Conservation (phyloP, 1,140 invertebrate species). For the Drosophila carrolli region DNA sequence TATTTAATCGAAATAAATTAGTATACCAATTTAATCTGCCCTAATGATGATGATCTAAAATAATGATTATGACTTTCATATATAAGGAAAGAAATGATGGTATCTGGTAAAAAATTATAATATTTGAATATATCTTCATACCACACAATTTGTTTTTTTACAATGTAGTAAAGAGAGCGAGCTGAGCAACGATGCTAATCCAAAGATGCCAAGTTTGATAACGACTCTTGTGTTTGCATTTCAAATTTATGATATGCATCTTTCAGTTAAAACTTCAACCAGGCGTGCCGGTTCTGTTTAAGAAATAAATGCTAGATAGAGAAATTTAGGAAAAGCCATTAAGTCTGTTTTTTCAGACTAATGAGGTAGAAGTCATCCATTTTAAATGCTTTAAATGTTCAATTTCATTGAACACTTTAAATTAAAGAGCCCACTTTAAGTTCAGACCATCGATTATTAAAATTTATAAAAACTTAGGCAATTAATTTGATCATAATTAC, state of each 20-base stretch:
- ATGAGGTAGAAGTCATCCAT: background rate
- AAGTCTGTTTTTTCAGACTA: background rate
- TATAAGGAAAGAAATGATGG: too few species aligned
- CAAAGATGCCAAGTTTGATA: slow-evolving; percentile 30
- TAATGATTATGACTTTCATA: too few species aligned
- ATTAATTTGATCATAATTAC: too few species aligned
- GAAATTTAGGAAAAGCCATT: background rate
- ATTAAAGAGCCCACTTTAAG: too few species aligned
- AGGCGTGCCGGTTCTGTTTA: background rate
- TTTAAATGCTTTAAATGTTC: background rate
- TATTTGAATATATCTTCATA: background rate
- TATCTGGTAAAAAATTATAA: too few species aligned
- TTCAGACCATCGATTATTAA: too few species aligned
- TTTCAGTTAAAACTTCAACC: slow-evolving; percentile 28
- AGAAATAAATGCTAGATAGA: background rate
- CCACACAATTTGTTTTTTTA: background rate
- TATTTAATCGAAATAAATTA: too few species aligned
- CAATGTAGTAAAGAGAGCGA: background rate
- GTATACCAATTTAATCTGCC: too few species aligned
- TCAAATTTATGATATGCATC: slow-evolving; percentile 44
- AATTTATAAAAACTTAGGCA: too few species aligned
- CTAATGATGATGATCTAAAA: too few species aligned
- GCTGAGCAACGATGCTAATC: slow-evolving; percentile 17
- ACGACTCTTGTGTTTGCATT: slow-evolving; percentile 33
- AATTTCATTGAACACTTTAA: too few species aligned